Evolutionary conservation across 1,140 invertebrate genomes (phyloP).

Genomic region (Neodiprion lecontei): DNA sequence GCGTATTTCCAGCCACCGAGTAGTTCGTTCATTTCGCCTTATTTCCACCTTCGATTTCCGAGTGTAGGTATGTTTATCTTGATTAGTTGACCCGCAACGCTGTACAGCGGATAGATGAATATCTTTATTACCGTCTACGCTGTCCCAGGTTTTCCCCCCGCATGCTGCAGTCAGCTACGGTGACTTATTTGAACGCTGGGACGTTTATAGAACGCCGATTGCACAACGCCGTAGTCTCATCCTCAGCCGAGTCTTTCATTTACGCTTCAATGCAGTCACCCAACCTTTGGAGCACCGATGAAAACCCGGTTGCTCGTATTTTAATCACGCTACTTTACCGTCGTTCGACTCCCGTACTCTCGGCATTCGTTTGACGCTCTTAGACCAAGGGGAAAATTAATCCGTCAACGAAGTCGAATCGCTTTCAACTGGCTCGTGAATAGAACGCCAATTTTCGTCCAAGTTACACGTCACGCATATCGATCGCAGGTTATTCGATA

Average conservation of each 20-base stretch:
- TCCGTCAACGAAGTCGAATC: too few species aligned
- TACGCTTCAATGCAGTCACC: not conserved
- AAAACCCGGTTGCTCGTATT: too few species aligned
- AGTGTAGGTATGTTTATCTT: not conserved
- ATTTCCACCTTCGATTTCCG: not conserved
- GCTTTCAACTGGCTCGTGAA: too few species aligned
- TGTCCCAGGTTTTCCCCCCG: not conserved
- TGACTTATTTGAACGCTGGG: not conserved
- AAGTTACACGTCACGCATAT: too few species aligned
- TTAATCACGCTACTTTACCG: too few species aligned
- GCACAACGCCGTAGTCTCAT: not conserved
- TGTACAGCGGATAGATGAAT: not conserved
- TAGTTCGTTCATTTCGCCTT: not conserved
- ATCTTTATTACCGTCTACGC: not conserved
- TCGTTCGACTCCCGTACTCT: too few species aligned
- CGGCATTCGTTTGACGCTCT: too few species aligned
- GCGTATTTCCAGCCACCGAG: not conserved
- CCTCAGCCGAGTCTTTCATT: not conserved
- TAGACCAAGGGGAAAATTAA: too few species aligned
- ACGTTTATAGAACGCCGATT: constrained; percentile 7
- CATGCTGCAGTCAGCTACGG: not conserved
- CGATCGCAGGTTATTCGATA: too few species aligned
- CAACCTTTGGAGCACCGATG: too few species aligned
- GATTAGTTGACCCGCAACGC: not conserved
- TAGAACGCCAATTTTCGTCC: too few species aligned